Evolutionary conservation across 2,113 vertebrate genomes (phyloP).

Genomic region (Marcusenius ussheri): DNA sequence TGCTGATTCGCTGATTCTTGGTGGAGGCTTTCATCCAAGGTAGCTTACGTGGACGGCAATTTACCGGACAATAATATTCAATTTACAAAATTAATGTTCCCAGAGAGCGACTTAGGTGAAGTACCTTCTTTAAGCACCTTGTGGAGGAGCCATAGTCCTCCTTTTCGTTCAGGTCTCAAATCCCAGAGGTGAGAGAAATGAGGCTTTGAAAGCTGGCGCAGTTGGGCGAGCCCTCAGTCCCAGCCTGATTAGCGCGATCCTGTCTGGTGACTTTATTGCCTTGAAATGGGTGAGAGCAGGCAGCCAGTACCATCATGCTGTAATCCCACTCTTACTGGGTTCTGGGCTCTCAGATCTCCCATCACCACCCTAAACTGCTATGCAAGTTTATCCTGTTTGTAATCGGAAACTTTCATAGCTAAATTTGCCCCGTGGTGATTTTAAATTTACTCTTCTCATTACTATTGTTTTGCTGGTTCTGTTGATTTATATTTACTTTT

Average conservation of each 20-base stretch:
- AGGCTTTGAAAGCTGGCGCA: background rate
- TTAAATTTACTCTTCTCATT: background rate
- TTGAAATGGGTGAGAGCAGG: background rate
- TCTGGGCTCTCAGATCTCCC: background rate
- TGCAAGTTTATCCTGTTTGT: background rate
- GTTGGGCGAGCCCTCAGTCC: background rate
- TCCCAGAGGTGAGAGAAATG: background rate
- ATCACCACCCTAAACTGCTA: background rate
- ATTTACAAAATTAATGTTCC: background rate
- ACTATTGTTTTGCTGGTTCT: conserved; percentile 14
- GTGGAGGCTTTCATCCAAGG: background rate
- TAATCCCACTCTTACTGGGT: background rate
- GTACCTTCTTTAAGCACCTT: background rate
- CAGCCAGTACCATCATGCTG: background rate
- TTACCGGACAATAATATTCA: background rate
- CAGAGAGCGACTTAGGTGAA: background rate
- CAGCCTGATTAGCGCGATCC: background rate
- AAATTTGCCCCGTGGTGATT: background rate
- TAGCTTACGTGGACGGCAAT: background rate
- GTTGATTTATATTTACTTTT: conserved; percentile 20
- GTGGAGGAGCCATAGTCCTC: background rate
- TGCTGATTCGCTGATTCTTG: background rate
- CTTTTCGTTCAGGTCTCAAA: background rate
- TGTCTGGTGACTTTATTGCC: background rate
- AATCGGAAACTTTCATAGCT: background rate